These are phyloP conservation scores for Mythimna loreyi DNA, from an alignment of 2,888 invertebrate species.

Conservation along the genomic window DNA sequence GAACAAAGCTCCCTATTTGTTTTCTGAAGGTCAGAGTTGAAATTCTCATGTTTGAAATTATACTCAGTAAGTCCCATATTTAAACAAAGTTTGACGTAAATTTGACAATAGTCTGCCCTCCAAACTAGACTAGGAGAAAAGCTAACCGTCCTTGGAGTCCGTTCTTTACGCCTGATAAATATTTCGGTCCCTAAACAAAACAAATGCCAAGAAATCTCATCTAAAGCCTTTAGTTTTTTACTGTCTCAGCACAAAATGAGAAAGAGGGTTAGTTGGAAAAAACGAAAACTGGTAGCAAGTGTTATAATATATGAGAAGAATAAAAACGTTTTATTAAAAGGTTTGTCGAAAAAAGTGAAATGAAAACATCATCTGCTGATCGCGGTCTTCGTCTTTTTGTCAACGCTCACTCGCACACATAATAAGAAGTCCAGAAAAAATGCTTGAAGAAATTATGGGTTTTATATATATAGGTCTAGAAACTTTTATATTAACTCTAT, in stretches of 20 bases:
- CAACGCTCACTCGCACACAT: no score
- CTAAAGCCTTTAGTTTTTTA: slow-evolving; percentile 41
- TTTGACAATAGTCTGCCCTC: slow-evolving; percentile 9
- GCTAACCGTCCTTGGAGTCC: slow-evolving; percentile 29
- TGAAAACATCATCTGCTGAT: not conserved
- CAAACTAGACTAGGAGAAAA: slow-evolving; percentile 24
- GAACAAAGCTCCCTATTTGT: not conserved
- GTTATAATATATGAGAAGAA: slow-evolving; percentile 14
- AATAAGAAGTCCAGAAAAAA: not conserved
- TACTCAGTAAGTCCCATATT: slow-evolving; percentile 14
- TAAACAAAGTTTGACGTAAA: slow-evolving; percentile 22
- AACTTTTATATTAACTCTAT: no score
- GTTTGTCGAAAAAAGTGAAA: slow-evolving; percentile 10
- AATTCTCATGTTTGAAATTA: slow-evolving; percentile 12
- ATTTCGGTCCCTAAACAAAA: slow-evolving; percentile 38
- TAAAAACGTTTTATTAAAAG: slow-evolving; percentile 5
- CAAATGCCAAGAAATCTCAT: slow-evolving; percentile 35
- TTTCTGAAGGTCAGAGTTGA: slow-evolving; percentile 1
- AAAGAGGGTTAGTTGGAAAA: slow-evolving; percentile 32
- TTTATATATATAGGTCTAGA: not conserved
- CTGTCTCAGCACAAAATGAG: slow-evolving; percentile 25
- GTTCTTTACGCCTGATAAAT: slow-evolving; percentile 43
- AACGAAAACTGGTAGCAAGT: slow-evolving; percentile 35
- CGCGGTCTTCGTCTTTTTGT: not conserved
- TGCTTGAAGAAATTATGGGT: not conserved